A percentile compares a stretch with the other conserved stretches of the same genome.
phyloP scores from a whole-genome alignment of 2,797 vertebrate genomes.

The Pitangus sulphuratus region DNA sequence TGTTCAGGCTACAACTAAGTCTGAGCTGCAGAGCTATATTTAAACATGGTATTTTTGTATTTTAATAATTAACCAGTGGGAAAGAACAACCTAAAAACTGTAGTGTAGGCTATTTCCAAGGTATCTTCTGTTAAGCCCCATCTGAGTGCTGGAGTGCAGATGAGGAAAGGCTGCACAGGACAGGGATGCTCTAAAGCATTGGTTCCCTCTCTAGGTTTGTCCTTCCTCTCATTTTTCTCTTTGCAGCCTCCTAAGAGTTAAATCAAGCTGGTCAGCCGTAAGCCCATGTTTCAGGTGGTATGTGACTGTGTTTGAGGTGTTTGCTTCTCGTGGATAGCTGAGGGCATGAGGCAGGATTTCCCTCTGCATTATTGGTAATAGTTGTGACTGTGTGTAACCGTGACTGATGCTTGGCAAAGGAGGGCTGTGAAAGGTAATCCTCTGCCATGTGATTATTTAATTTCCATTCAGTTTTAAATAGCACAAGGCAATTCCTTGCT shows the following conservation, averaged over 20 bases:
- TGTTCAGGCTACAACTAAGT: not conserved
- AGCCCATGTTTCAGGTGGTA: accelerated
- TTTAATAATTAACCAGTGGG: constrained; percentile 63
- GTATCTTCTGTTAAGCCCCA: not conserved
- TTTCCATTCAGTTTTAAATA: not conserved
- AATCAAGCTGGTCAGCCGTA: not conserved
- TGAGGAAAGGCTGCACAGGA: not conserved
- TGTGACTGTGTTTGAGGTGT: not conserved
- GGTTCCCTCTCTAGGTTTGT: not conserved
- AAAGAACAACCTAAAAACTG: constrained; percentile 62
- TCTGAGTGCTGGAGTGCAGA: not conserved
- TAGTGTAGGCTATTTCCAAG: constrained; percentile 52
- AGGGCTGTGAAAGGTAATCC: not conserved
- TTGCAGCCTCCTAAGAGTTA: not conserved
- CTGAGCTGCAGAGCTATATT: constrained; percentile 27
- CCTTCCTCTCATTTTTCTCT: not conserved
- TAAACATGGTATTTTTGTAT: constrained; percentile 61
- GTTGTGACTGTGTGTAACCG: accelerated
- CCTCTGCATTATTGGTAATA: not conserved
- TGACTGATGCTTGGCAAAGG: not conserved
- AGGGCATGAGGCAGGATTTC: not conserved
- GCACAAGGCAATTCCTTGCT: not conserved
- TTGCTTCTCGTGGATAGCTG: accelerated
- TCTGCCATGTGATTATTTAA: not conserved
- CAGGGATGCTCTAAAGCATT: not conserved